A percentile compares a stretch with the other conserved stretches of the same genome.
phyloP scores from a whole-genome alignment of 1,140 invertebrate genomes.

The Drosophila varians region DNA sequence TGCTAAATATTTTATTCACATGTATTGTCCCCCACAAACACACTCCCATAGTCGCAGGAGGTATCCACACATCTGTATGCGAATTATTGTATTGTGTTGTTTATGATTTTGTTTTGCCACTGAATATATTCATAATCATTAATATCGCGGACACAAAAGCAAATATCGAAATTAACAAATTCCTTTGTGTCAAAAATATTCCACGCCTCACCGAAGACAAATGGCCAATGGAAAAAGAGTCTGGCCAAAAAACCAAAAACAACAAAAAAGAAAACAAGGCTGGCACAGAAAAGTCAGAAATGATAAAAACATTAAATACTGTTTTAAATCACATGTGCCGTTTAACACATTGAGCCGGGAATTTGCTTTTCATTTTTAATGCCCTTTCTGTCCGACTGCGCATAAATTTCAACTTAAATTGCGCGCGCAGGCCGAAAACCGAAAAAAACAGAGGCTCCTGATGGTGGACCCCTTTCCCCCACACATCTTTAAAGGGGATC shows the following conservation, averaged over 20 bases:
- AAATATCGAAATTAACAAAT: constrained; percentile 70
- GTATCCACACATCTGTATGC: constrained; percentile 9
- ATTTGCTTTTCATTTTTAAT: constrained; percentile 60
- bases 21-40: constrained; percentile 64
- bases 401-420: constrained; percentile 82
- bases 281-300: constrained; percentile 16
- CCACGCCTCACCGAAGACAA: constrained; percentile 77
- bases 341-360: constrained; percentile 73
- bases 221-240: constrained; percentile 45
- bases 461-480: constrained; percentile 3
- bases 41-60: constrained; percentile 14
- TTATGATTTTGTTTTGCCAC: constrained; percentile 68
- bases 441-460: constrained; percentile 25
- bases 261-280: constrained; percentile 7
- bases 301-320: constrained; percentile 71
- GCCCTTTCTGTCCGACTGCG: constrained; percentile 32
- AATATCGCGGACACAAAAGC: constrained; percentile 56
- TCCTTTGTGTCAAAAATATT: constrained; percentile 74
- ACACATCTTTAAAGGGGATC: constrained; percentile 9
- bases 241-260: too few species aligned
- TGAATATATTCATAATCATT: constrained; percentile 58
- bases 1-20: constrained; percentile 80
- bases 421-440: constrained; percentile 66
- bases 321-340: constrained; percentile 78
- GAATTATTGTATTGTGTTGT: constrained; percentile 44